phyloP scores from a whole-genome alignment of 2,797 vertebrate species.

The Cephalopachus bancanus region DNA sequence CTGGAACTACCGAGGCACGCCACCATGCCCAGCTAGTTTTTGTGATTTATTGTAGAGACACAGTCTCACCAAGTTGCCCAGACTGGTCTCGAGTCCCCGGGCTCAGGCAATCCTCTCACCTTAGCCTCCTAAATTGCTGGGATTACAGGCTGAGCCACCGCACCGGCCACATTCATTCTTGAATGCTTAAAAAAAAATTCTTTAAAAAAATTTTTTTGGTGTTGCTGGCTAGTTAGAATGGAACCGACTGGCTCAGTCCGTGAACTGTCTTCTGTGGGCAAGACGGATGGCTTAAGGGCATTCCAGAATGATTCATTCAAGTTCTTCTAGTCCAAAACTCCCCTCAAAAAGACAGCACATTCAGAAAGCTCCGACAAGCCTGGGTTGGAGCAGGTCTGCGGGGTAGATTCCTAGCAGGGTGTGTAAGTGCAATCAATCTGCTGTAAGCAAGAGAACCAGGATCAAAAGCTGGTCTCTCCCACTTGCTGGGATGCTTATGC shows the following conservation, averaged over 20 bases:
- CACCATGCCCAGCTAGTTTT: no score
- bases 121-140: no score
- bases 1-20: no score
- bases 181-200: background rate
- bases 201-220: background rate
- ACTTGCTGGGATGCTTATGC: conserved; percentile 48
- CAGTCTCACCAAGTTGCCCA: no score
- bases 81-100: no score
- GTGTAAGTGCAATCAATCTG: conserved; percentile 49
- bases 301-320: conserved; percentile 36
- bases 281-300: conserved; percentile 49
- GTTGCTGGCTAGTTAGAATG: conserved; percentile 41
- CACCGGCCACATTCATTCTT: background rate
- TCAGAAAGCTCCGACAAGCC: conserved; percentile 35
- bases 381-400: background rate
- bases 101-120: no score
- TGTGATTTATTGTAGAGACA: no score
- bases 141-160: no score
- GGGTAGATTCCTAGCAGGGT: conserved; percentile 35
- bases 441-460: conserved; percentile 22
- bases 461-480: conserved; percentile 64
- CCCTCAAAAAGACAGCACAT: conserved; percentile 20
- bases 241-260: background rate
- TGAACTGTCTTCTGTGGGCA: background rate
- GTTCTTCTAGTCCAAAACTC: conserved; percentile 1